A percentile compares a stretch with the other conserved stretches of the same genome.
These are phyloP conservation scores for Harpagoxenus sublaevis DNA, from an alignment of 2,888 invertebrate species.

Conservation along the genomic window DNA sequence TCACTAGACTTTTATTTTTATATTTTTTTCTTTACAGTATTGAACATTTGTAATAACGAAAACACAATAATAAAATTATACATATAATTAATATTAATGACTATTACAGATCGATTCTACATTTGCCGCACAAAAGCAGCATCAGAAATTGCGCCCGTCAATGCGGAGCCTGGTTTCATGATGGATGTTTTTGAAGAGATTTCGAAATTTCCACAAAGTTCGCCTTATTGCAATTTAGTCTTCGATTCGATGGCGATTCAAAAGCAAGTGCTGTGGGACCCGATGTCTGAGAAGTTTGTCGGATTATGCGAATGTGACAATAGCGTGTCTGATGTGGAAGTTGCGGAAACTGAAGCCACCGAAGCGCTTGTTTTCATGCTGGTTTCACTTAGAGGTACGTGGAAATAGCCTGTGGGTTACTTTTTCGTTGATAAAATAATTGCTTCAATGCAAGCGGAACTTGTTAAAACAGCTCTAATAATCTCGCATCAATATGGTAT, in stretches of 20 bases:
- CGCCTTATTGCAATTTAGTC: not conserved
- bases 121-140: slow-evolving; percentile 17
- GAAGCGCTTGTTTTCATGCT: slow-evolving; percentile 21
- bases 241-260: slow-evolving; percentile 15
- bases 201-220: slow-evolving; percentile 9
- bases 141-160: slow-evolving; percentile 10
- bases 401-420: slow-evolving; percentile 20
- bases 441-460: not conserved
- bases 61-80: too few species aligned
- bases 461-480: slow-evolving; percentile 12
- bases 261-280: not conserved
- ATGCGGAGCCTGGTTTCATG: slow-evolving; percentile 30
- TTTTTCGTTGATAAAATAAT: slow-evolving; percentile 16
- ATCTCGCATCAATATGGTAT: not conserved
- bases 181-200: slow-evolving; percentile 7
- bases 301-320: slow-evolving; percentile 8
- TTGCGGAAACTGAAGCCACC: not conserved
- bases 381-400: slow-evolving; percentile 12
- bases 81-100: not conserved
- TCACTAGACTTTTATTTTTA: too few species aligned
- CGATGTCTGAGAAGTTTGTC: not conserved
- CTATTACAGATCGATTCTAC: slow-evolving; percentile 28
- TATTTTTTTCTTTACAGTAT: too few species aligned
- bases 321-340: not conserved
- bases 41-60: too few species aligned